These are phyloP conservation scores for Scopus umbretta DNA, from an alignment of 2,113 vertebrate genomes.

Conservation along the genomic window DNA sequence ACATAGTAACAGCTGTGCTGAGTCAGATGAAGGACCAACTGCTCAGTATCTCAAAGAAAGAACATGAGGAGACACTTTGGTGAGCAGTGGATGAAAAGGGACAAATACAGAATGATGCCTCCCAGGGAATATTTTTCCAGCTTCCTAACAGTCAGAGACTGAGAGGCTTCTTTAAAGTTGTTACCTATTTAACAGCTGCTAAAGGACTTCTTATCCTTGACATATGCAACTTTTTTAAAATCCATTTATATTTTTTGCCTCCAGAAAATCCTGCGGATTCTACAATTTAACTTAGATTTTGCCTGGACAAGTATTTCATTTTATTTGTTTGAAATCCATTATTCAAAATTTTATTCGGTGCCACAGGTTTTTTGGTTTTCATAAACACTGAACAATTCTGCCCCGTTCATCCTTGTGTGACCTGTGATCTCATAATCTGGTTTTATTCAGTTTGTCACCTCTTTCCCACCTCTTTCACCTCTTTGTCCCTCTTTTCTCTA, in stretches of 20 bases:
- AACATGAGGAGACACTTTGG: not conserved
- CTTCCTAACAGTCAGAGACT: not conserved
- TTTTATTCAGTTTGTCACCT: not conserved
- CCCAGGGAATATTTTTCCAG: not conserved
- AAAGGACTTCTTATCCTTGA: not conserved
- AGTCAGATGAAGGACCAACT: not conserved
- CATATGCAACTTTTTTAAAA: not conserved
- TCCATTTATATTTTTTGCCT: not conserved
- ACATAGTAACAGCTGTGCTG: not conserved
- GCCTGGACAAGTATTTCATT: not conserved
- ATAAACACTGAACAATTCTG: not conserved
- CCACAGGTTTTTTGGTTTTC: not conserved
- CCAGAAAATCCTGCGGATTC: not conserved
- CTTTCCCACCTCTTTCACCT: not conserved
- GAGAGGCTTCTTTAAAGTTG: not conserved
- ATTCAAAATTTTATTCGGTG: not conserved
- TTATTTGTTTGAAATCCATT: not conserved
- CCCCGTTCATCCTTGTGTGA: not conserved
- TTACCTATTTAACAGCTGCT: not conserved
- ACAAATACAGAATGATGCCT: not conserved
- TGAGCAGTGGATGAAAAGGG: not conserved
- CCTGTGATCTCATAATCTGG: not conserved
- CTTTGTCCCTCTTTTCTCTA: not conserved
- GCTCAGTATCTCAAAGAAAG: not conserved
- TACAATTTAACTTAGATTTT: not conserved